phyloP scores from a whole-genome alignment of 1,140 invertebrate genomes.

The Nasonia longicornis region DNA sequence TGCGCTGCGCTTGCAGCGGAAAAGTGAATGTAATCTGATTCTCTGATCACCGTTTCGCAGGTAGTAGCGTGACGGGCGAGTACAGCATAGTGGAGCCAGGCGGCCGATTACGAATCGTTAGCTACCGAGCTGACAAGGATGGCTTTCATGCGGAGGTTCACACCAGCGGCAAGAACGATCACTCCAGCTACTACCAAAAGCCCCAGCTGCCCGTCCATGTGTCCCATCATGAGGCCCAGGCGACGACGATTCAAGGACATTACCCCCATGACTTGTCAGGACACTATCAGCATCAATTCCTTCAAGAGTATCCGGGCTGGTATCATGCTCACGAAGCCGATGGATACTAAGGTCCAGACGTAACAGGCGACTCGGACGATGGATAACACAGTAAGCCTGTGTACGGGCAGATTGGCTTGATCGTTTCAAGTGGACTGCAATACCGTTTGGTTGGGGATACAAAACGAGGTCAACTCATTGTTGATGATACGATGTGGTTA shows the following conservation, averaged over 20 bases:
- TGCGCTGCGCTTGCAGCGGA: not conserved
- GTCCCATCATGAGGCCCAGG: not conserved
- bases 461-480: no score
- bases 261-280: no score
- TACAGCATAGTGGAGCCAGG: conserved; percentile 83
- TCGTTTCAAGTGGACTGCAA: no score
- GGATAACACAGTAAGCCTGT: no score
- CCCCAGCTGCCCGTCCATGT: not conserved
- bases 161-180: conserved; percentile 73
- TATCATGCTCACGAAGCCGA: no score
- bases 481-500: no score
- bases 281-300: no score
- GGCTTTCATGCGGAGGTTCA: conserved; percentile 81
- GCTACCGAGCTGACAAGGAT: conserved; percentile 81
- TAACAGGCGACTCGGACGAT: no score
- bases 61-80: conserved; percentile 72
- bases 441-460: no score
- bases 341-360: no score
- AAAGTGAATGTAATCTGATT: not conserved
- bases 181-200: conserved; percentile 53
- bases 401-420: no score
- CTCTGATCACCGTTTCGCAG: conserved; percentile 46
- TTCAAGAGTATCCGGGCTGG: no score
- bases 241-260: not conserved
- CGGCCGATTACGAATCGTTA: conserved; percentile 80